Evolutionary conservation across 1,140 invertebrate species (phyloP), one percentile per base, ranked within the genome.

Genomic region (Zaprionus ghesquierei): DNA sequence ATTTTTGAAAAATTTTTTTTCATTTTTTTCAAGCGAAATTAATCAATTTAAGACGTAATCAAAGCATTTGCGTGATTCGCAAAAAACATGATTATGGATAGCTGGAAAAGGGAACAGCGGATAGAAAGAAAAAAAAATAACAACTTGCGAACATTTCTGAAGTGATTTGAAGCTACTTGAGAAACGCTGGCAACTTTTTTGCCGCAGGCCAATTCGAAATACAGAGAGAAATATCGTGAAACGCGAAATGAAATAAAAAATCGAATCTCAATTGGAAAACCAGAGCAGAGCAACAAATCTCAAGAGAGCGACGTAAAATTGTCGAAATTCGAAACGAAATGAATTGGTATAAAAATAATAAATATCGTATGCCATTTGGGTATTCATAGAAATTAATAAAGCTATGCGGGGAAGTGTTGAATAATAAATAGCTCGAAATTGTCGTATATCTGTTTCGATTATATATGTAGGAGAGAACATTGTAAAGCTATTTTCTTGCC

Each of bases 1-100:
- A 25, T 63, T 38, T 63, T 61, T 78, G 38, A 35, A 61, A 51
- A 33, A n/a, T 75, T 41, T 60, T 65, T 53, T 62, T 71, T 77
- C 60, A 64, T 65, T 59, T 71, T 59, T 38, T 33, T 25, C 49
- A 53, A 64, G 76, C 71, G 51, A 59, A 44, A 79, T 82, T 64
- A 78, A 82, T 82, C 79, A 81, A 82, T 79, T 79, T 78, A 53
- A 75, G 61, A 81, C 80, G 63, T 82, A 79, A 79, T 82, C 80
- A 82, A 82, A 70, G 58, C 80, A 76, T 76, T 82, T 79, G 80
- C 80, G 63, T 82, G 80, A 82, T 76, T 82, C 50, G 80, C 80
- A 71, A 79, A 69, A 46, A 46, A 4, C 33, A 35, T n/a, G 81
- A 77, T 72, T 70, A 62, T 77, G 41, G 23, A 33, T 23, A 51